Evolutionary conservation across 2,797 vertebrate species (phyloP), one percentile per base, ranked within the genome.

Genomic region (Leptodactylus fallax): DNA sequence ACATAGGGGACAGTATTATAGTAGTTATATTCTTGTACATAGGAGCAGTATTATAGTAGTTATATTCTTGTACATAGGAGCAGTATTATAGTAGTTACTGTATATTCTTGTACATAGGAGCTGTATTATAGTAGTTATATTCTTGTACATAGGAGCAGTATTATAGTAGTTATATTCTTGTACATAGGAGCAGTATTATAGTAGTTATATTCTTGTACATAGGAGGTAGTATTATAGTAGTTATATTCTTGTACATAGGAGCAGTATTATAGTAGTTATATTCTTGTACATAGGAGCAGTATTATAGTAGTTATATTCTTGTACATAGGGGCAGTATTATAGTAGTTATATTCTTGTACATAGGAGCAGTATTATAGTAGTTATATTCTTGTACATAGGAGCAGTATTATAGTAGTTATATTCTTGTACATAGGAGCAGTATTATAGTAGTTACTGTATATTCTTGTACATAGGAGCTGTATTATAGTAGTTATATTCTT

Each of bases 381-480:
- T 25, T 65, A 65, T 65, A 65, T 23, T 65, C 63, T 65, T 65
- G n/a, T 65, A 65, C 14, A 67, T 67, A 67, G n/a, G 23, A 7
- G 65, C 21, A 63, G 61, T 63, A 63, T 63, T 63, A 63, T 63
- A 63, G 61, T 63, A 63, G 61, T n/a, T 63, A 63, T 63, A 63
- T 63, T 63, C 61, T 23, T 63, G 61, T 63, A 63, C 21, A 63
- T 63, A 63, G 61, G 61, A 11, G 61, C 61, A 63, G 61, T 63
- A 63, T 63, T 63, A 63, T 63, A 63, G 61, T 63, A 63, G 61
- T 63, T n/a, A n/a, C n/a, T n/a, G n/a, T n/a, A 63, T 63, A 63
- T 63, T 63, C 61, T 63, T 63, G 61, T 63, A 63, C 10, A 63
- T 63, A 63, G 61, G 61, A 11, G 61, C 61, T n/a, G 61, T 63